Percentiles rank a stretch among this genome's conserved stretches.
Conservation (phyloP, 2,888 invertebrate genomes). For the Sacculina carcini region DNA sequence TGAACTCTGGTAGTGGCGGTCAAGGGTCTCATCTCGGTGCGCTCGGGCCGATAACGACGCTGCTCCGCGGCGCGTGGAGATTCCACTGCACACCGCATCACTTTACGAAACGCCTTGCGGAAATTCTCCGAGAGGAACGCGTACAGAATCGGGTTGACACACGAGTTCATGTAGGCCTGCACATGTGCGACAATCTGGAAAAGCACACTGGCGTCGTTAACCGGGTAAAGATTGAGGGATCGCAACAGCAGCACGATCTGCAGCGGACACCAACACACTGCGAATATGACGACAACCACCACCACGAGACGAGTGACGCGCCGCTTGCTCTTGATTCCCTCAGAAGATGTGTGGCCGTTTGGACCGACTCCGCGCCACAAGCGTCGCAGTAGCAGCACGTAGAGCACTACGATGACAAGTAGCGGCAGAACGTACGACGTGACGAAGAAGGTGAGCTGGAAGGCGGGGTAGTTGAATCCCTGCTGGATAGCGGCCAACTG, state of each 20-base stretch:
- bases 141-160: slow-evolving; percentile 80
- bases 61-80: neutral
- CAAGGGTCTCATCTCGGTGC: neutral
- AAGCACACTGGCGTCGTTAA: slow-evolving; percentile 33
- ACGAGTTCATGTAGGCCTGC: slow-evolving; percentile 74
- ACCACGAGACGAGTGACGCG: slow-evolving; percentile 76
- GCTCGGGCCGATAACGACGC: neutral
- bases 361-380: slow-evolving; percentile 48
- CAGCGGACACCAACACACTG: slow-evolving; percentile 79
- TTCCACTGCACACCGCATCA: slow-evolving; percentile 11
- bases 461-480: neutral
- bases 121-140: slow-evolving; percentile 85
- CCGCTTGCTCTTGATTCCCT: slow-evolving; percentile 54
- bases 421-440: slow-evolving; percentile 70
- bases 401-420: slow-evolving; percentile 56
- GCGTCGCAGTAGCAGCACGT: slow-evolving; percentile 63
- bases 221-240: slow-evolving; percentile 40
- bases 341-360: slow-evolving; percentile 43
- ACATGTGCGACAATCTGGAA: slow-evolving; percentile 52
- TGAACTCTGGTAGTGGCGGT: neutral
- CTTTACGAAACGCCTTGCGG: slow-evolving; percentile 17
- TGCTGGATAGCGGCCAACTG: neutral
- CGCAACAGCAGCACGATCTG: slow-evolving; percentile 56
- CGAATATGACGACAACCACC: slow-evolving; percentile 70
- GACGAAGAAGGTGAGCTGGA: slow-evolving; percentile 53